Evolutionary conservation across 2,797 vertebrate species (phyloP), one percentile per base, ranked within the genome.

Genomic region (Glyptemys insculpta): DNA sequence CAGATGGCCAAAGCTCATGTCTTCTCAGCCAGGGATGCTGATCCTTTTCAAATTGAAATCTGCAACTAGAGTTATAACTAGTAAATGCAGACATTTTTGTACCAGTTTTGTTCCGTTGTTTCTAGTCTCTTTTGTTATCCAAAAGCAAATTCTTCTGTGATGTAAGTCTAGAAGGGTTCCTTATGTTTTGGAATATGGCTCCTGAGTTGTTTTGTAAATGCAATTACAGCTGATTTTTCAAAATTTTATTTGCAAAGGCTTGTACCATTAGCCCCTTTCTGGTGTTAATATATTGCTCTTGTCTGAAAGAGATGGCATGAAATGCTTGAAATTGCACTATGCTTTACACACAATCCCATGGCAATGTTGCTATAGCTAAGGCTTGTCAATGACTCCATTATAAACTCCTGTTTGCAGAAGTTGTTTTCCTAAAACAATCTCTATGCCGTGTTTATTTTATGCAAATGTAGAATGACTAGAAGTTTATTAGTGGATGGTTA

Each of bases 371-470:
- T 91, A 79, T 92, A 92, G 93, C 91, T 97, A 90, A 95, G 92
- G 92, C 91, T 97, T 49, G 0, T 96, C 96, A 97, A 91, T 96
- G 95, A 97, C 95, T 97, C 95, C 94, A 96, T 97, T 97, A 97
- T 47, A 86, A 92, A 85, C 79, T 87, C 65, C 65, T 80, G 79
- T 93, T 95, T 95, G 91, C 87, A 92, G 96, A 94, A 96, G 93
- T 91, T 93, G 86, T 79, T 95, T 96, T 96, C 94, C 92, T 87
- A 92, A 97, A 95, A 85, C 95, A 92, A 95, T 97, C 84, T 93
- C 88, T 92, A 81, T 86, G 88, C 89, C 96, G 59, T 90, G 91
- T 97, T 97, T 95, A 72, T 93, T 57, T 96, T 94, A 81, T 72
- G 90, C 79, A 92, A 93, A 84, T 19, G 83, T 53, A 83, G 79